Percentiles rank a stretch among this genome's conserved stretches.
These are phyloP conservation scores for Pristionchus japonicus DNA, from an alignment of 2,888 invertebrate species.

Conservation along the genomic window DNA sequence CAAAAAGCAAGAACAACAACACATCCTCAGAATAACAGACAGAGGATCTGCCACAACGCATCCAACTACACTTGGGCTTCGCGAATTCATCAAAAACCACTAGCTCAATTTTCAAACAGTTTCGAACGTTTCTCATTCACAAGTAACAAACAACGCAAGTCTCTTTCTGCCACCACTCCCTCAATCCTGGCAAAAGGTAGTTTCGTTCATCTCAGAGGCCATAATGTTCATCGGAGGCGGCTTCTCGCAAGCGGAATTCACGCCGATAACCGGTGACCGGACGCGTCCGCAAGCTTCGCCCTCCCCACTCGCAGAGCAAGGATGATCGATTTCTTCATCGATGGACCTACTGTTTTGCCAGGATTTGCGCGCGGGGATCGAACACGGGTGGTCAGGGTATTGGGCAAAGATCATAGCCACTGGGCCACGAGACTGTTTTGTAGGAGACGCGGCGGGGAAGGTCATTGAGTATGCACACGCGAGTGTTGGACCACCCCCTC, in stretches of 20 bases:
- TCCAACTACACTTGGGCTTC: too few relatives aligned
- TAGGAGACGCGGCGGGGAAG: not conserved
- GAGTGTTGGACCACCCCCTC: not conserved
- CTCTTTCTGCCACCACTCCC: not conserved
- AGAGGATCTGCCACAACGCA: too few relatives aligned
- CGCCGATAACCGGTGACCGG: not conserved
- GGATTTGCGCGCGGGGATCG: not conserved
- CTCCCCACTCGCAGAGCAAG: conserved; percentile 34
- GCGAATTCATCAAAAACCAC: too few relatives aligned
- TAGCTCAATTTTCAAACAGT: too few relatives aligned
- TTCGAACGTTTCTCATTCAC: too few relatives aligned
- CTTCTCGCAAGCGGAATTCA: not conserved
- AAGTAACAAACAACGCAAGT: too few relatives aligned
- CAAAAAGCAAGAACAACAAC: too few relatives aligned
- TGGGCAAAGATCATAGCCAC: not conserved
- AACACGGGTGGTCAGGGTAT: not conserved
- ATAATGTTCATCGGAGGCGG: conserved; percentile 35
- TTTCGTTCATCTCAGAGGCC: conserved; percentile 22
- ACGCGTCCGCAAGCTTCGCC: conserved; percentile 14
- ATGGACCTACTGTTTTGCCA: conserved; percentile 16
- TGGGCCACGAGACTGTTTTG: not conserved
- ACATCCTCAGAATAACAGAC: too few relatives aligned
- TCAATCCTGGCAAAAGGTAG: not conserved
- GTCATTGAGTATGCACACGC: not conserved
- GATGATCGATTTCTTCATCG: conserved; percentile 23